Percentiles rank a stretch among this genome's conserved stretches.
Evolutionary conservation across 2,888 invertebrate genomes (phyloP).

Genomic region (Aleiodes leptofemur): DNA sequence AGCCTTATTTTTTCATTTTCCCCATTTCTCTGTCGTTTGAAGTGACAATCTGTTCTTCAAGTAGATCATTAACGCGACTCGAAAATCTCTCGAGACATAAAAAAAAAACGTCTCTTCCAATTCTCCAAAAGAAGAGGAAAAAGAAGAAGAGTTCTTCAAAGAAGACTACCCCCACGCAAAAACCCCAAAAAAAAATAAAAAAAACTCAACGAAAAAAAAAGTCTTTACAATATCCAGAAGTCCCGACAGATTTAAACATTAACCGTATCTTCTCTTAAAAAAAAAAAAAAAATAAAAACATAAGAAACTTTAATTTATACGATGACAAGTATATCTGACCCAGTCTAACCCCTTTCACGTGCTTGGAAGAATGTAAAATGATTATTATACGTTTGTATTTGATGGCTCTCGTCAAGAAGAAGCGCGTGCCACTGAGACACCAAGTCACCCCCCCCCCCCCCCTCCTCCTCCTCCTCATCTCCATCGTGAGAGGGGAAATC

Average conservation of each 20-base stretch:
- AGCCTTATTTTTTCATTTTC: too few species aligned
- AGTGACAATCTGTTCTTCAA: too few species aligned
- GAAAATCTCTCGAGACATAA: too few species aligned
- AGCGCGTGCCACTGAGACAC: slow-evolving; percentile 40
- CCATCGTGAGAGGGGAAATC: slow-evolving; percentile 48
- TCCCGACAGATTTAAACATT: not conserved
- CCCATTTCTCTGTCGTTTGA: too few species aligned
- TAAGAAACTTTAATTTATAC: slow-evolving; percentile 5
- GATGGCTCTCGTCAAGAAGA: slow-evolving; percentile 19
- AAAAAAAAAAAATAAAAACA: not conserved
- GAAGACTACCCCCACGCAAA: too few species aligned
- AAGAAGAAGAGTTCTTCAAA: too few species aligned
- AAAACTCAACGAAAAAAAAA: too few species aligned
- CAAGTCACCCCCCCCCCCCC: slow-evolving; percentile 18
- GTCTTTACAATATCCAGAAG: too few species aligned
- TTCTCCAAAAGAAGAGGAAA: too few species aligned
- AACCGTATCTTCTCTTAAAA: not conserved
- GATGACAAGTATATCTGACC: slow-evolving; percentile 28
- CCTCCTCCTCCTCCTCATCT: slow-evolving; percentile 20
- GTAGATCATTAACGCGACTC: too few species aligned
- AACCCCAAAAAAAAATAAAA: too few species aligned
- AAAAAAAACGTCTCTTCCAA: too few species aligned
- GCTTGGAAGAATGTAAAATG: slow-evolving; percentile 24
- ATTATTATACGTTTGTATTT: slow-evolving; percentile 18
- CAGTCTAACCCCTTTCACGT: slow-evolving; percentile 24